A percentile compares a stretch with the other conserved stretches of the same genome.
These are phyloP conservation scores for Pycnomerus fuliginosus DNA, from an alignment of 2,888 invertebrate species.

Conservation along the genomic window DNA sequence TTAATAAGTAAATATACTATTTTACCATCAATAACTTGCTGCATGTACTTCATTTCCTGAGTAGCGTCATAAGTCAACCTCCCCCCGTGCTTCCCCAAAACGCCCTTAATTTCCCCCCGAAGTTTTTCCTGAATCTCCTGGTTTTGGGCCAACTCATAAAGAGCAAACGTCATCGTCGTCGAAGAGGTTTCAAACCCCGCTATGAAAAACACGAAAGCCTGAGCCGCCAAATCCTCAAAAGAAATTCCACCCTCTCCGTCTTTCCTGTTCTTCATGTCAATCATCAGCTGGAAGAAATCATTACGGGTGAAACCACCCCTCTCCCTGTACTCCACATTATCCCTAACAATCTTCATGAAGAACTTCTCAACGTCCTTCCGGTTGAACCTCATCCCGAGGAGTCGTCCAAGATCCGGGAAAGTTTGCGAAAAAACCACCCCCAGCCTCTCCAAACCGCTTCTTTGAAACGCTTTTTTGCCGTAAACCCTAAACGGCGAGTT, in stretches of 20 bases:
- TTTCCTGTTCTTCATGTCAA: constrained; percentile 49
- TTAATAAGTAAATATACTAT: constrained; percentile 41
- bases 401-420: too few species aligned
- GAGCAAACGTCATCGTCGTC: constrained; percentile 10
- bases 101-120: constrained; percentile 7
- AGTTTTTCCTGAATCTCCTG: constrained; percentile 9
- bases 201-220: constrained; percentile 28
- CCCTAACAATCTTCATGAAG: not conserved
- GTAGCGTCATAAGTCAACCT: constrained; percentile 11
- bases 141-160: constrained; percentile 12
- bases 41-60: constrained; percentile 37
- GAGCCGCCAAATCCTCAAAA: constrained; percentile 15
- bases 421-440: too few species aligned
- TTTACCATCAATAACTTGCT: constrained; percentile 47
- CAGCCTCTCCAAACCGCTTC: too few species aligned
- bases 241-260: constrained; percentile 4
- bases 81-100: constrained; percentile 2
- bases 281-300: constrained; percentile 58
- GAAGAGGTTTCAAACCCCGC: constrained; percentile 19
- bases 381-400: too few species aligned
- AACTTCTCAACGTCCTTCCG: not conserved
- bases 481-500: too few species aligned
- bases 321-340: constrained; percentile 47
- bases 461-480: too few species aligned
- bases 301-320: constrained; percentile 51